Base-by-base conservation (phyloP, 2,888 invertebrate genomes). In the Drosophila anomalata region DNA sequence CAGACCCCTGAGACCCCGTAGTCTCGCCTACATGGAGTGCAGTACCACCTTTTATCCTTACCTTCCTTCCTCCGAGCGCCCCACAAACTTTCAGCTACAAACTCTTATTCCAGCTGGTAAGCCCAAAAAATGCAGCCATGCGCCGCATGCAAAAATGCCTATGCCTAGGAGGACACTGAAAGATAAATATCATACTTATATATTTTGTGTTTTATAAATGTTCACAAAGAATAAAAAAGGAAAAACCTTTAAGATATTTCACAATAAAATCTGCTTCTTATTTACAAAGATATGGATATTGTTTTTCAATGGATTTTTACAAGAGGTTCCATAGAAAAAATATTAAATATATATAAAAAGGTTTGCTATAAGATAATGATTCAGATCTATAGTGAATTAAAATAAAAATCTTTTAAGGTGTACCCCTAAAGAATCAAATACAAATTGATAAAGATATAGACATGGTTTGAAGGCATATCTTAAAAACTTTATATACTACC, bases 111-210 rank as follows among this genome's bases (percentile, higher is more conserved):
- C 41, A 22, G 20, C 59, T 50, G 86, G 87, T 82, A 73, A 83
- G 73, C 86, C 76, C 84, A 83, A 84, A 84, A 84, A 79, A 88
- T 85, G 87, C 87, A 88, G 70, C 84, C 88, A 85, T 83, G 88
- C 74, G 78, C 73, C 75, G 87, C 88, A 85, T 85, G 87, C 88
- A 85, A 83, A 88, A 85, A 85, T 85, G 87, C 88, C 84, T 88
- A 88, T 69, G 81, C 75, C 74, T 55, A 55, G 62, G 51, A 20
- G n/a, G 41, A 36, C 55, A 61, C 61, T 36, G 5, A 20, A 2
- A 20, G 52, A 42, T 17, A 20, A 11, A 52, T 33, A 12, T 14
- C 8, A 9, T 2, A 8, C 9, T 29, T 29, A 2, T 2, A 29
- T 29, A 29, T 9, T 29, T 29, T 9, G 7, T 9, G 9, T 29